A percentile compares a stretch with the other conserved stretches of the same genome.
These are phyloP conservation scores for Alcedo quadribrachys DNA, from an alignment of 2,797 vertebrate species.

Conservation along the genomic window DNA sequence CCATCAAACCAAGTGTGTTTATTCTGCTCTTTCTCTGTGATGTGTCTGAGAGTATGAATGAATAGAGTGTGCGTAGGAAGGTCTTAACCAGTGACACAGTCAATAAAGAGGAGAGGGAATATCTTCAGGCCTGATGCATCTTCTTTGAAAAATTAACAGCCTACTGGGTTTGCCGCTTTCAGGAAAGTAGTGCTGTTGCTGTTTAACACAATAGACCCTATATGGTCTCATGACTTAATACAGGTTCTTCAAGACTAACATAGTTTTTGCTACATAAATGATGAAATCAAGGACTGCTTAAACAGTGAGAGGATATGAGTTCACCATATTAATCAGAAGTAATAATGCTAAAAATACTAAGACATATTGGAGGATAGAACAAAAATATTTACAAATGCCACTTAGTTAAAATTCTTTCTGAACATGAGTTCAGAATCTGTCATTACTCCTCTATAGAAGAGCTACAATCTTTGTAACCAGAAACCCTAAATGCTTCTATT, in stretches of 20 bases:
- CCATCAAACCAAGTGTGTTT: slow-evolving; percentile 1
- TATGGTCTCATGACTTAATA: neutral
- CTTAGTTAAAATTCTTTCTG: neutral
- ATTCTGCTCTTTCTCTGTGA: neutral
- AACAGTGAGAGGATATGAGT: accelerated
- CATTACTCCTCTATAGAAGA: accelerated
- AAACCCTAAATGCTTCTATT: neutral
- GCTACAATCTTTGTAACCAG: neutral
- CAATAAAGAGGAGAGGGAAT: neutral
- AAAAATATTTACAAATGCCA: neutral
- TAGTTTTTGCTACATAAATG: neutral
- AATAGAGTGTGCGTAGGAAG: neutral
- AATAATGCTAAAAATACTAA: neutral
- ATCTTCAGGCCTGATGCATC: neutral
- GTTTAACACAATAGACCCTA: neutral
- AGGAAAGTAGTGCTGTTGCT: neutral
- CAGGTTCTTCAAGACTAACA: neutral
- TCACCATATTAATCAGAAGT: neutral
- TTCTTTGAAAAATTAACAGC: neutral
- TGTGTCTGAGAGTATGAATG: neutral
- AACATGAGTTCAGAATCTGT: neutral
- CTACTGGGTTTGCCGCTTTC: neutral
- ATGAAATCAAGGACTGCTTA: neutral
- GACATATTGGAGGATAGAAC: neutral
- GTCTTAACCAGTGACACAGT: neutral